Evolutionary conservation across 2,797 vertebrate genomes (phyloP).

Genomic region (Girardinus metallicus): DNA sequence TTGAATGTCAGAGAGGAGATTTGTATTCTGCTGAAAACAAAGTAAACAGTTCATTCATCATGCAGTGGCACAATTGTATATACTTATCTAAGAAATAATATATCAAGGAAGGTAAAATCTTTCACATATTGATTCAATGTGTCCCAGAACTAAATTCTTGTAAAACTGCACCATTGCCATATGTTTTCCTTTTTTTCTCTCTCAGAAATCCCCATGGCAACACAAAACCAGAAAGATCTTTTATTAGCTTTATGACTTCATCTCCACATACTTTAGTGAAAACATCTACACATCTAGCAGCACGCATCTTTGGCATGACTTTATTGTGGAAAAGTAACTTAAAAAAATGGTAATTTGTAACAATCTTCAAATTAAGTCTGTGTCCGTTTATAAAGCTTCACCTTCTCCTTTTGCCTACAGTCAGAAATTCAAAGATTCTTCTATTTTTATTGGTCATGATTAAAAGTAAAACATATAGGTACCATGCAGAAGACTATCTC

Average conservation of each 20-base stretch:
- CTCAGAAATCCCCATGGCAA: constrained; percentile 76
- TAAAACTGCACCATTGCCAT: constrained; percentile 54
- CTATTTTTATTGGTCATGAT: neutral
- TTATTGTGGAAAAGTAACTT: constrained; percentile 10
- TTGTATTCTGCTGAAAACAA: constrained; percentile 4
- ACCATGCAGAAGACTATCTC: neutral
- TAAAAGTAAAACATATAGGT: neutral
- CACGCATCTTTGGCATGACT: constrained; percentile 2
- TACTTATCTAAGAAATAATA: neutral
- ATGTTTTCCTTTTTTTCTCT: constrained; percentile 45
- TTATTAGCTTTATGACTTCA: constrained; percentile 54
- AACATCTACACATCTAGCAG: constrained; percentile 11
- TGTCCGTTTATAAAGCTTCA: neutral
- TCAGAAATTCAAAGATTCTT: neutral
- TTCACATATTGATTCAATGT: neutral
- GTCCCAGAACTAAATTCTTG: constrained; percentile 21
- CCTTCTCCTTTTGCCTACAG: neutral
- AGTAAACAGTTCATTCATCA: constrained; percentile 14
- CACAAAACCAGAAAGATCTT: constrained; percentile 51
- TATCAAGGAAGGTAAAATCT: neutral
- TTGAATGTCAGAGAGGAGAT: constrained; percentile 1
- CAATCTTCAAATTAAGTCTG: neutral
- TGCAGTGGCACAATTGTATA: neutral
- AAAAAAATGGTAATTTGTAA: neutral
- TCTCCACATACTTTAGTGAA: constrained; percentile 29